Base-by-base conservation (phyloP, 1,140 invertebrate genomes). In the Heterodera schachtii region DNA sequence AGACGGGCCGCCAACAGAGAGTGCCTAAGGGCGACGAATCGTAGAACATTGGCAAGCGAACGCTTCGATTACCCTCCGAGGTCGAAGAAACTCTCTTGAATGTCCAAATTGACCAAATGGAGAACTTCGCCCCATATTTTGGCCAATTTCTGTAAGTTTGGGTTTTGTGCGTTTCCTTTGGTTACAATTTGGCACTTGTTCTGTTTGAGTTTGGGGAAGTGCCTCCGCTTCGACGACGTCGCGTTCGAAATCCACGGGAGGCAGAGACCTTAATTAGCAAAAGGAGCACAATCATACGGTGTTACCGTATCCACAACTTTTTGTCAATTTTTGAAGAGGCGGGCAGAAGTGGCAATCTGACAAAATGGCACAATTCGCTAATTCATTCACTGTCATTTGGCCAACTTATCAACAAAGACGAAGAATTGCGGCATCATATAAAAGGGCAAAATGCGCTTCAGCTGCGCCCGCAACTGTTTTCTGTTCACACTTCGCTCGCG, bases 381-480 rank as follows among this genome's bases (percentile, higher is more conserved):
- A 82, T 86, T 31, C 80, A 78, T 49, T 64, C 16, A n/a, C 3
- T 86, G 52, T 19, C 70, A 86, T 31, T 80, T 66, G 21, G 43
- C 52, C 6, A 52, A 91, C 90, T 88, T 90, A 71, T 91, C 87
- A 4, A 92, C 74, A 75, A 91, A 91, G 3, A 92, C 86, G 84
- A 92, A 91, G 81, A 90, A 91, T 7, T 91, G 90, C 7, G 92
- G 92, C 69, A 92, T 90, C 92, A 92, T 92, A 84, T 92, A 92
- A 84, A 92, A 92, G 7, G 92, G 92, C 43, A 92, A 84, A 43
- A 86, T 87, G 70, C 87, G 88, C 82, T 92, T 92, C 6, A 92
- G 85, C 47, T 88, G 88, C 2, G 90, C 88, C 73, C 91, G 83
- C 43, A 92, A 82, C 46, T 89, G 88, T 78, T 91, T 91, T 75